These are phyloP conservation scores for Aleadryas rufinucha DNA, from an alignment of 2,113 vertebrate genomes.

Conservation along the genomic window DNA sequence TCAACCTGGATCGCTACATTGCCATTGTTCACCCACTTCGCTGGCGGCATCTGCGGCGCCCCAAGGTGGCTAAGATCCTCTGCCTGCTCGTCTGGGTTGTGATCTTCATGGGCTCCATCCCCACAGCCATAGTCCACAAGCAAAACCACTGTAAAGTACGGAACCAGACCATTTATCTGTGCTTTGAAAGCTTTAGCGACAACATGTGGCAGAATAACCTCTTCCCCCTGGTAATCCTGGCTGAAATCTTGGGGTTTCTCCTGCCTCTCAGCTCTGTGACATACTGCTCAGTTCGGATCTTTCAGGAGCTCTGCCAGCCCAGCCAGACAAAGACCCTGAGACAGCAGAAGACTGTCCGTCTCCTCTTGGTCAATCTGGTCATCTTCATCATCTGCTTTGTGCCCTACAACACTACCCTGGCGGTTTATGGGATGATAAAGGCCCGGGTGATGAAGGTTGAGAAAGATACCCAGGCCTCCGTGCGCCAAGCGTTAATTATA, in stretches of 20 bases:
- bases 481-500: constrained; percentile 65
- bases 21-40: constrained; percentile 78
- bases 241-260: constrained; percentile 76
- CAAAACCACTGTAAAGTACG: constrained; percentile 45
- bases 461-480: background rate
- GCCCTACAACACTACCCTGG: constrained; percentile 76
- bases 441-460: constrained; percentile 40
- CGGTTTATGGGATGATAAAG: constrained; percentile 72
- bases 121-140: constrained; percentile 64
- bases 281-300: constrained; percentile 68
- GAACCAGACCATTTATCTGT: constrained; percentile 5
- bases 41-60: constrained; percentile 74
- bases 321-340: constrained; percentile 27
- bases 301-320: constrained; percentile 64
- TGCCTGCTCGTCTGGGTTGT: constrained; percentile 73
- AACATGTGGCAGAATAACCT: constrained; percentile 67
- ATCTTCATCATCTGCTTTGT: constrained; percentile 82
- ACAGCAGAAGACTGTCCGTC: constrained; percentile 69
- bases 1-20: constrained; percentile 80
- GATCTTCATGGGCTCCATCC: constrained; percentile 72
- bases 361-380: constrained; percentile 75
- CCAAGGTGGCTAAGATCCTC: constrained; percentile 66
- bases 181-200: constrained; percentile 76
- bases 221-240: constrained; percentile 71
- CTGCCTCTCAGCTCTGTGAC: constrained; percentile 71